Evolutionary conservation across 2,888 invertebrate species (phyloP), one percentile per base, ranked within the genome.

Genomic region (Drosophila rellima): DNA sequence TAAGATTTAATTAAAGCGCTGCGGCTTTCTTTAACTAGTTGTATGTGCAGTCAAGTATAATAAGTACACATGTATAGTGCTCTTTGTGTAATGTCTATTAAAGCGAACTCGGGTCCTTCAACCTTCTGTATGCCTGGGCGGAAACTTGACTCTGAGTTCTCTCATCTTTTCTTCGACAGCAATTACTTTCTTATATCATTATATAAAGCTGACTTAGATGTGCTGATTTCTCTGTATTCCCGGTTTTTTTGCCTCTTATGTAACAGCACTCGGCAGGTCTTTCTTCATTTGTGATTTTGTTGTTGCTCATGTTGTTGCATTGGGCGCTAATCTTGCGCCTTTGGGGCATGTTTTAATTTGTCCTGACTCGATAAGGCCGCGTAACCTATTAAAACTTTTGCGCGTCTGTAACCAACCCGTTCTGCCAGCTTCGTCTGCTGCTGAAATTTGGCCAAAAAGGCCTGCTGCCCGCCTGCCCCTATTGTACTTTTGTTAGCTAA

Each of bases 331-430:
- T 75, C 75, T 70, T 44, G 55, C 60, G 86, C 74, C 86, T 76
- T 44, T 48, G 40, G 40, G 84, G 67, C 78, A 72, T 67, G 69
- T 72, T 70, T 77, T 72, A 80, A 88, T 88, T 88, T 74, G 73
- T 74, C 66, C 63, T 71, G 51, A 72, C 70, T 76, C 55, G 88
- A 88, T 85, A 78, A 86, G 83, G 70, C 66, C 51, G 69, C 63
- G 69, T 70, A 80, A 77, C 74, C 88, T 79, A 86, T 85, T 86
- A 83, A 88, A 86, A 85, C 71, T 85, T 88, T 86, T 48, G 37
- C 52, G 44, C 62, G 64, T 56, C 69, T 63, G 68, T 64, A 62
- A 60, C 60, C 45, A 31, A 33, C 42, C 39, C 44, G 62, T 66
- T 55, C 48, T 26, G 50, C 45, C 54, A 17, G 40, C 23, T 51